Evolutionary conservation across 2,888 invertebrate genomes (phyloP), one percentile per base, ranked within the genome.

Genomic region (Danaus chrysippus): DNA sequence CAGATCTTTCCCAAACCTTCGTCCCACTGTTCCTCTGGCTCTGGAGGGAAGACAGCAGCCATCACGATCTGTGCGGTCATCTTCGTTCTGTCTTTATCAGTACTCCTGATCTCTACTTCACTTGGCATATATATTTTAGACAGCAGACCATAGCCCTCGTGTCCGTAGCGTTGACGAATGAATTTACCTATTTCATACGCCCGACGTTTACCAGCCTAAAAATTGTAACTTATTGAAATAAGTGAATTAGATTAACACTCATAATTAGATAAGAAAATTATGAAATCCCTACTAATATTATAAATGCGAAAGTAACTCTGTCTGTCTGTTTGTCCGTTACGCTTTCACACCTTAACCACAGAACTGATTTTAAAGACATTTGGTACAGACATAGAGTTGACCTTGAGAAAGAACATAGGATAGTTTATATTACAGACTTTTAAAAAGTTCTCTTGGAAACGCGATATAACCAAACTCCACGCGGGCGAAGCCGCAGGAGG

Each of bases 11-110:
- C 90, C 0, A 90, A 52, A 1, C 77, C 82, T 3, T 82, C 83
- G 41, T 86, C 82, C 90, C 90, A 90, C 66, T 90, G 87, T 69
- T 90, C 89, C 9, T 82, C 86, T 0, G 69, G 54, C 13, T 79
- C 84, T 0, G 90, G 90, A 0, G 90, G 89, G 71, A 86, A 90
- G 1, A 74, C 68, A 9, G 89, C 87, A 0, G 88, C 76, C 86
- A 89, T 86, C 0, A 89, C 89, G 44, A 87, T 76, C 67, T 78
- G 78, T 0, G 74, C 77, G 0, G 86, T 90, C 90, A 90, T 90
- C 75, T 90, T 89, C 0, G 90, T 86, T 55, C 90, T 71, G 41
- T 90, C 88, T 71, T 90, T 89, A n/a, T 88, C 87, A 0, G 90
- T 90, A 59, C 83, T 85, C 23, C 86, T 74, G 52, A 89, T 70